Percentiles rank a stretch among this genome's conserved stretches.
Evolutionary conservation across 2,113 vertebrate species (phyloP).

Genomic region (Tetrax tetrax): DNA sequence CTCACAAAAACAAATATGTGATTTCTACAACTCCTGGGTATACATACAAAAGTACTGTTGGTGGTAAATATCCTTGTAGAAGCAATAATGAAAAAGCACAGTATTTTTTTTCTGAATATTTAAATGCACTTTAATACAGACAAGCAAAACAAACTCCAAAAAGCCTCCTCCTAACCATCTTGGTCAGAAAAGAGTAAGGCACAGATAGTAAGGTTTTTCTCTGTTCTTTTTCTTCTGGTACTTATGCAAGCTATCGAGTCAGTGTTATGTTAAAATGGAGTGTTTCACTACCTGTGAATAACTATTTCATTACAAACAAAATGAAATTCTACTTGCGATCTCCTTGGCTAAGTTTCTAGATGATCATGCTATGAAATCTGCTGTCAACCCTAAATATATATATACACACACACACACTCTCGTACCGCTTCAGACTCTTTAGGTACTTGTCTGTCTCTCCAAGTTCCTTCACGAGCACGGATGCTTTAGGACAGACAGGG

Average conservation of each 20-base stretch:
- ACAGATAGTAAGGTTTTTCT: accelerated
- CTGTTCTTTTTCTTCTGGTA: background rate
- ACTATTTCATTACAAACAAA: background rate
- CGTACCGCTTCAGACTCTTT: background rate
- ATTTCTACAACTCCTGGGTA: background rate
- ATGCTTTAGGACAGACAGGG: background rate
- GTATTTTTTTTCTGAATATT: background rate
- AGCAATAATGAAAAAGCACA: background rate
- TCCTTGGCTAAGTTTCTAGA: background rate
- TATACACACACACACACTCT: background rate
- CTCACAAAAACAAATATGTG: slow-evolving; percentile 7
- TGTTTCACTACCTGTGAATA: background rate
- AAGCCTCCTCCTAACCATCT: background rate
- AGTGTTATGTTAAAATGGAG: background rate
- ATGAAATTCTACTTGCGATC: background rate
- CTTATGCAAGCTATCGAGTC: background rate
- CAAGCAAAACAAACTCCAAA: background rate
- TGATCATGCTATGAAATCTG: background rate
- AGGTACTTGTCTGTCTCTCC: background rate
- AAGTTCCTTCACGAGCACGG: background rate
- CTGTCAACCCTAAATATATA: background rate
- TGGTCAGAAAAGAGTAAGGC: background rate
- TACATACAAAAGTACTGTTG: background rate
- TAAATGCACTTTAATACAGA: background rate
- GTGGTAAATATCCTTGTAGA: background rate